These are phyloP conservation scores for Aphaenogaster rudis DNA, from an alignment of 1,140 invertebrate species.

Conservation along the genomic window DNA sequence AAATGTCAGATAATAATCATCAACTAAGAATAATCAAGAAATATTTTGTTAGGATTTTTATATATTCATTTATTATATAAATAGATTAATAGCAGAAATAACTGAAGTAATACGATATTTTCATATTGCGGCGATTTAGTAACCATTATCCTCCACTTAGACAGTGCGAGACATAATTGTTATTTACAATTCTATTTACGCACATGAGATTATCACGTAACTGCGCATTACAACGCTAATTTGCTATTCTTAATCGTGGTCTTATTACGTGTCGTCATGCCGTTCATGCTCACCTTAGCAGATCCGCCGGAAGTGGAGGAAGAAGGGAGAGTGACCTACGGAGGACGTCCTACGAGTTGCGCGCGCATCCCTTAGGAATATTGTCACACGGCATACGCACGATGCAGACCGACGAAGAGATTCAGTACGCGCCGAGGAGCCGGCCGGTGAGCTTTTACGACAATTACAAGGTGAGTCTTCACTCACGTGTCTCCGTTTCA, in stretches of 20 bases:
- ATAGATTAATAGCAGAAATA: not conserved
- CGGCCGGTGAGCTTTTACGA: constrained; percentile 86
- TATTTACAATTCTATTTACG: constrained; percentile 8
- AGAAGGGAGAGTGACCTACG: constrained; percentile 61
- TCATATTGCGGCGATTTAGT: not conserved
- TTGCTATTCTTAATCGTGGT: not conserved
- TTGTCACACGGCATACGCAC: constrained; percentile 48
- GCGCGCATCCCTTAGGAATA: constrained; percentile 72
- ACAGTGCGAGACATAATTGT: not conserved
- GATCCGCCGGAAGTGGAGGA: constrained; percentile 63
- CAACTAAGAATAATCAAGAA: not conserved
- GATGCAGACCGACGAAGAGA: constrained; percentile 81
- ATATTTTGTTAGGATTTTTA: constrained; percentile 1
- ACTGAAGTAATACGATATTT: not conserved
- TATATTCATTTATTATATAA: not conserved
- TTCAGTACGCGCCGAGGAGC: constrained; percentile 82
- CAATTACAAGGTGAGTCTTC: constrained; percentile 82
- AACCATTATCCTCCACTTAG: not conserved
- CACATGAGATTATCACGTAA: not conserved
- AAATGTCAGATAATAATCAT: not conserved
- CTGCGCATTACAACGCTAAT: not conserved
- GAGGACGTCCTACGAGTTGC: constrained; percentile 74
- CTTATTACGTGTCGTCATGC: constrained; percentile 28
- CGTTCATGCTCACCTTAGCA: not conserved
- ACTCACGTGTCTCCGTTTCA: constrained; percentile 65